Conservation (phyloP, 2,113 vertebrate genomes). For the Condylura cristata region DNA sequence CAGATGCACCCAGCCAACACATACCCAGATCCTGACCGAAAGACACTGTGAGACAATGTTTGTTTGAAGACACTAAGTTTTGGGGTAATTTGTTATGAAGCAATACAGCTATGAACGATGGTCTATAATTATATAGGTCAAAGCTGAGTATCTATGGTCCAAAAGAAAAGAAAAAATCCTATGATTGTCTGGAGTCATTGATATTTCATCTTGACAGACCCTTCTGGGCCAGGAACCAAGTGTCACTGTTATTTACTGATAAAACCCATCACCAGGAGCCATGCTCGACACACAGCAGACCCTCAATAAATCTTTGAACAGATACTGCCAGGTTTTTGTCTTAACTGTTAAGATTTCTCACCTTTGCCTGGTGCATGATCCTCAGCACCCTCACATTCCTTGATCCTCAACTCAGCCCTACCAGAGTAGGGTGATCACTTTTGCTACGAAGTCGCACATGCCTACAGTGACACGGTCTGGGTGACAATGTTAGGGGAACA, state of each 20-base stretch:
- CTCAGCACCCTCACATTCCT: not conserved
- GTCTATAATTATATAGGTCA: constrained; percentile 4
- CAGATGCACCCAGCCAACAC: not conserved
- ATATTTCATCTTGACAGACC: not conserved
- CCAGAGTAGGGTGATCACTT: not conserved
- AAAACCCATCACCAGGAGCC: not conserved
- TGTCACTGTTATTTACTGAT: not conserved
- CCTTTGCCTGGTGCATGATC: not conserved
- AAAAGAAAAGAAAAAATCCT: not conserved
- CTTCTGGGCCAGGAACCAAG: not conserved
- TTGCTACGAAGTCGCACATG: not conserved
- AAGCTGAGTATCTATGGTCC: not conserved
- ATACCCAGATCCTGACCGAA: not conserved
- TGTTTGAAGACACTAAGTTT: constrained; percentile 31
- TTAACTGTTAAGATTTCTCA: not conserved
- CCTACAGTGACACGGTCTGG: not conserved
- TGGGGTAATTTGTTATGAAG: not conserved
- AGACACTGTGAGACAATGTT: not conserved
- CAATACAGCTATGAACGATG: constrained; percentile 15
- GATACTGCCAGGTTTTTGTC: not conserved
- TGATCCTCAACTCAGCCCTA: not conserved
- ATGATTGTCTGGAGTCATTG: not conserved
- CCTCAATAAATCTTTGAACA: not conserved
- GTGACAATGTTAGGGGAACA: not conserved
- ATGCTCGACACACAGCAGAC: not conserved